phyloP scores from a whole-genome alignment of 2,797 vertebrate species.

The Poecilia gillii region DNA sequence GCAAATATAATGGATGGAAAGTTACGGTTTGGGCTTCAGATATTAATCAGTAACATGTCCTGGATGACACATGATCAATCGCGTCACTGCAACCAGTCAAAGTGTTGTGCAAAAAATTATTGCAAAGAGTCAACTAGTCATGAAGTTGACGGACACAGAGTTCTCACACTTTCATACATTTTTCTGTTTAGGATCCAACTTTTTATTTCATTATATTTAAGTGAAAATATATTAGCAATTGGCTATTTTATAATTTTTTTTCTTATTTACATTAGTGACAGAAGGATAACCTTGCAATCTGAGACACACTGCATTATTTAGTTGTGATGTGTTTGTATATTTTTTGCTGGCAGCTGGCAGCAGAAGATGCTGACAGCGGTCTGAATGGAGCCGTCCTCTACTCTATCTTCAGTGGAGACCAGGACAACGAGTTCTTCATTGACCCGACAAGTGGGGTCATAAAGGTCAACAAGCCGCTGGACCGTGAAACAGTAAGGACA shows the following conservation, averaged over 20 bases:
- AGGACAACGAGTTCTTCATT: constrained; percentile 90
- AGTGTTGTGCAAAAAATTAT: too few relatives aligned
- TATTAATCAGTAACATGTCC: too few relatives aligned
- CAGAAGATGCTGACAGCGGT: constrained; percentile 93
- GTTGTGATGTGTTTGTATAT: not conserved
- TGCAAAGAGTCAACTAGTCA: too few relatives aligned
- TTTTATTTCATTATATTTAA: not conserved
- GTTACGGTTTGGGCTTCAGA: too few relatives aligned
- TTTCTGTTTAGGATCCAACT: not conserved
- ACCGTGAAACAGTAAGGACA: constrained; percentile 90
- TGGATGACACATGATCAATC: too few relatives aligned
- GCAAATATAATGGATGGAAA: too few relatives aligned
- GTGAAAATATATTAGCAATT: not conserved
- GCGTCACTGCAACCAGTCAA: too few relatives aligned
- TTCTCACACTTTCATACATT: too few relatives aligned
- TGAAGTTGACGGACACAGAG: too few relatives aligned
- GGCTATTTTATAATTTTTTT: not conserved
- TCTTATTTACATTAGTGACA: not conserved
- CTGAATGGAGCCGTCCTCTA: constrained; percentile 89
- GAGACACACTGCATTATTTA: not conserved
- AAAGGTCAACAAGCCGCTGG: constrained; percentile 94
- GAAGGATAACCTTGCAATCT: not conserved
- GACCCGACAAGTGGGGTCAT: constrained; percentile 89
- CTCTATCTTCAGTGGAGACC: constrained; percentile 90
- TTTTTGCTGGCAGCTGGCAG: constrained; percentile 82